Evolutionary conservation across 1,140 invertebrate species (phyloP).

Genomic region (Hylaeus anthracinus): DNA sequence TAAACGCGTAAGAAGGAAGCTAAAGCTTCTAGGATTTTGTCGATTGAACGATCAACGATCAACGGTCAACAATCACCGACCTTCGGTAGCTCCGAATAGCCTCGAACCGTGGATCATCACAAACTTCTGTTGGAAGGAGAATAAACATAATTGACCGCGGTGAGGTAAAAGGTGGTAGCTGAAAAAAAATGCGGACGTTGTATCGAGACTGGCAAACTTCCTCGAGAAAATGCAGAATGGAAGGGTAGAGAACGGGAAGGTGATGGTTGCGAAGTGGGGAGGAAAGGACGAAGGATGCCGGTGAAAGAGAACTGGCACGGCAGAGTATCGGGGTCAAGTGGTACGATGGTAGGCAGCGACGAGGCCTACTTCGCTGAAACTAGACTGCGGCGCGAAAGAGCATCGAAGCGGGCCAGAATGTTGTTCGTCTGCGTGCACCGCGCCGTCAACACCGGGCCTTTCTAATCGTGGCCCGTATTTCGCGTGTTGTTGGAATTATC

Average conservation of each 20-base stretch:
- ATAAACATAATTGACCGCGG: too few species aligned
- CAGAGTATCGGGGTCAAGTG: conserved; percentile 70
- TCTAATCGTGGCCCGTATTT: conserved; percentile 72
- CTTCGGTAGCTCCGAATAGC: too few species aligned
- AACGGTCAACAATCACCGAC: too few species aligned
- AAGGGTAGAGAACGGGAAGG: not conserved
- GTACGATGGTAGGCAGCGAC: conserved; percentile 62
- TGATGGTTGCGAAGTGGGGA: not conserved
- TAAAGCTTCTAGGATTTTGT: too few species aligned
- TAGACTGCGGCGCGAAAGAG: conserved; percentile 65
- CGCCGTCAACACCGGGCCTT: conserved; percentile 57
- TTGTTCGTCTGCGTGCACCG: conserved; percentile 20
- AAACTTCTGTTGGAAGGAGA: too few species aligned
- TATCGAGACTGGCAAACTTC: not conserved
- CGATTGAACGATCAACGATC: too few species aligned
- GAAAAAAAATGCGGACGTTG: not conserved
- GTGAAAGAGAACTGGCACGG: conserved; percentile 61
- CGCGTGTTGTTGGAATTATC: conserved; percentile 55
- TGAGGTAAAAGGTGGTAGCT: too few species aligned
- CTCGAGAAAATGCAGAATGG: not conserved
- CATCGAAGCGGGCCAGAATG: conserved; percentile 48
- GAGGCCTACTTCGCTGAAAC: conserved; percentile 72
- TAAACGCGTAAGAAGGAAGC: too few species aligned
- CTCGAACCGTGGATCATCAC: too few species aligned
- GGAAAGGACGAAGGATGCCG: conserved; percentile 38